A percentile compares a stretch with the other conserved stretches of the same genome.
Conservation (phyloP, 1,140 invertebrate species). For the Lepidurus arcticus region DNA sequence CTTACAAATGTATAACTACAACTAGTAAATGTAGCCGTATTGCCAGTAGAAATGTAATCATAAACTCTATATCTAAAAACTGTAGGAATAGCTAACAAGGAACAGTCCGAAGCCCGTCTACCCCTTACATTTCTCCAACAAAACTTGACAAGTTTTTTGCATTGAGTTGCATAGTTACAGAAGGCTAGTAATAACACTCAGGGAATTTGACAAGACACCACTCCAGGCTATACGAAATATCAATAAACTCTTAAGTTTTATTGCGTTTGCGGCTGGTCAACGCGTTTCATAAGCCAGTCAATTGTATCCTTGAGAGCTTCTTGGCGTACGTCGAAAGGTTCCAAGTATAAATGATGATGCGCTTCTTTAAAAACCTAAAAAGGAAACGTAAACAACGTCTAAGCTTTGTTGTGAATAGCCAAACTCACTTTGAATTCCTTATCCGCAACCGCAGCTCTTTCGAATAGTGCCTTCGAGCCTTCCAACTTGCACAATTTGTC, state of each 20-base stretch:
- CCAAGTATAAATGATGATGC: slow-evolving; percentile 38
- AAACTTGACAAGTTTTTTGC: too few species aligned
- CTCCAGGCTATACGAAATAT: too few species aligned
- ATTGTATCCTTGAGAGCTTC: slow-evolving; percentile 39
- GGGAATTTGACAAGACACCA: too few species aligned
- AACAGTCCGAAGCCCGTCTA: not conserved
- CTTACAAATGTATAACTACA: too few species aligned
- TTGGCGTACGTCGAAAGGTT: slow-evolving; percentile 36
- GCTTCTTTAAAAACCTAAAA: slow-evolving; percentile 36
- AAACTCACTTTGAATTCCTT: slow-evolving; percentile 31
- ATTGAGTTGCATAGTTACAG: too few species aligned
- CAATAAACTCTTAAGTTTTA: not conserved
- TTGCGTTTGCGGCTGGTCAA: not conserved
- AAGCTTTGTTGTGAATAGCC: not conserved
- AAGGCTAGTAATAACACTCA: too few species aligned
- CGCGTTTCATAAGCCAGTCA: slow-evolving; percentile 36
- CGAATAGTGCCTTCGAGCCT: slow-evolving; percentile 30
- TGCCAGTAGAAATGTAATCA: not conserved
- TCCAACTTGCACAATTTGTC: slow-evolving; percentile 35
- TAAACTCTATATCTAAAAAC: not conserved
- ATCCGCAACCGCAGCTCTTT: slow-evolving; percentile 29
- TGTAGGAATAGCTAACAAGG: not conserved
- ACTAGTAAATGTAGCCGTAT: not conserved
- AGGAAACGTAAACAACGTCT: not conserved
- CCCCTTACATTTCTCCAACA: too few species aligned